These are phyloP conservation scores for Tenualosa thibaudeaui DNA, from an alignment of 2,797 vertebrate genomes.

Conservation along the genomic window DNA sequence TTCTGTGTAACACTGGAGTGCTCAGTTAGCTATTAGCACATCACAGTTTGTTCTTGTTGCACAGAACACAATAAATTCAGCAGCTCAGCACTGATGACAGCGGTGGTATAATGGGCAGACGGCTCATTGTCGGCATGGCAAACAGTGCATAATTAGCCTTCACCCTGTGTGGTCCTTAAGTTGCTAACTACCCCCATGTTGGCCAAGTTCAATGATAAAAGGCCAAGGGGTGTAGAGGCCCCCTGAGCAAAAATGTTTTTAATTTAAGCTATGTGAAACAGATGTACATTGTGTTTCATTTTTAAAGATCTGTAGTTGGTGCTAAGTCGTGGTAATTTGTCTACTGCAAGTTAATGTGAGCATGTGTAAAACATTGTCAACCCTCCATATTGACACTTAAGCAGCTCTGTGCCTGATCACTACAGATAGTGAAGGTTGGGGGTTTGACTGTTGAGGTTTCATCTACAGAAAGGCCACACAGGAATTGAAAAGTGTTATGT, in stretches of 20 bases:
- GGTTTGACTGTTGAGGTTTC: background rate
- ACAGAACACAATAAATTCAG: background rate
- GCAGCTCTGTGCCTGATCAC: constrained; percentile 27
- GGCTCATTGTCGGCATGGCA: background rate
- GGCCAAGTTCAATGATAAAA: constrained; percentile 70
- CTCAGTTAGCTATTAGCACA: constrained; percentile 4
- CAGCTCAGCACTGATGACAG: background rate
- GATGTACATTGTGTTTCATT: constrained; percentile 68
- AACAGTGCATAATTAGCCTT: constrained; percentile 36
- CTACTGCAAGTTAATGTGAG: constrained; percentile 31
- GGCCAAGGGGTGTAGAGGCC: constrained; percentile 50
- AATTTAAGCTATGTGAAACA: constrained; percentile 69
- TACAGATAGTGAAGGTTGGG: constrained; percentile 11
- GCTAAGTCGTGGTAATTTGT: constrained; percentile 33
- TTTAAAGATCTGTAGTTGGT: constrained; percentile 32
- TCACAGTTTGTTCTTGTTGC: background rate
- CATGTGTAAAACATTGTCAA: constrained; percentile 38
- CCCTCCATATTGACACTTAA: constrained; percentile 27
- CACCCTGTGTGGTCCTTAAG: constrained; percentile 73
- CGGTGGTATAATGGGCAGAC: background rate
- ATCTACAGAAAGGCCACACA: background rate
- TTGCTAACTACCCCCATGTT: constrained; percentile 57
- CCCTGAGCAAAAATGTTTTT: constrained; percentile 52
- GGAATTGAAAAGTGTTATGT: background rate
- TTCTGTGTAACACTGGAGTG: background rate